Conservation (phyloP, 2,888 invertebrate species). For the Plebejus melissa region DNA sequence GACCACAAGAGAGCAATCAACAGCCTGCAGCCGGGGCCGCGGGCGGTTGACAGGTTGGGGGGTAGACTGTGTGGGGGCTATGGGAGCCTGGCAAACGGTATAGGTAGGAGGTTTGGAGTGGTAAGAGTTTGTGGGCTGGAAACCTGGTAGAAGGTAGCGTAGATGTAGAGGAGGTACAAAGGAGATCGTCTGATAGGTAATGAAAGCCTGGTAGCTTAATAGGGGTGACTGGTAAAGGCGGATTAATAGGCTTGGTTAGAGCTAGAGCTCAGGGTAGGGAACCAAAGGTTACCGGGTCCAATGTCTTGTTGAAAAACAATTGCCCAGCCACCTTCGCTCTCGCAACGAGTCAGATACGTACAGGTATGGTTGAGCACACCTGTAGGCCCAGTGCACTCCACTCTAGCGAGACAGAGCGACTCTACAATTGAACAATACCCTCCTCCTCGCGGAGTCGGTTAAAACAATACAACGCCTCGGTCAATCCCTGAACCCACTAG, state of each 20-base stretch:
- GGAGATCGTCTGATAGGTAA: not conserved
- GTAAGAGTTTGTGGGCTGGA: not conserved
- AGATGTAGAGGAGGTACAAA: not conserved
- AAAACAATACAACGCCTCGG: constrained; percentile 49
- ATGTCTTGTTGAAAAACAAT: constrained; percentile 78
- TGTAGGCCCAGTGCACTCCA: constrained; percentile 57
- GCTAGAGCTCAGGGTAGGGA: constrained; percentile 33
- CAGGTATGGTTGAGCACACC: constrained; percentile 70
- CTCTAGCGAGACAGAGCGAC: constrained; percentile 49
- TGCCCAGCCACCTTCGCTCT: constrained; percentile 64
- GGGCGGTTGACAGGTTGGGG: constrained; percentile 44
- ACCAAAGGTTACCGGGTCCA: constrained; percentile 61
- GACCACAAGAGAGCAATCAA: constrained; percentile 63
- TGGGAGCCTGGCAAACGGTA: not conserved
- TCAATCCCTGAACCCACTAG: constrained; percentile 61
- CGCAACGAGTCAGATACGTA: constrained; percentile 61
- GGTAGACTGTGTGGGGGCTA: not conserved
- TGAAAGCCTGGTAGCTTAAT: not conserved
- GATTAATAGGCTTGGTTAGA: not conserved
- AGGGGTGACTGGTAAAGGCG: not conserved
- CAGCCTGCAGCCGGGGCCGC: constrained; percentile 50
- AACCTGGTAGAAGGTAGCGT: not conserved
- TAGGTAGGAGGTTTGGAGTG: not conserved
- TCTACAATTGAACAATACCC: constrained; percentile 39
- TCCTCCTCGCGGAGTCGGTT: constrained; percentile 28